A percentile compares a stretch with the other conserved stretches of the same genome.
phyloP scores from a whole-genome alignment of 1,140 invertebrate genomes.

The Acromyrmex heyeri region DNA sequence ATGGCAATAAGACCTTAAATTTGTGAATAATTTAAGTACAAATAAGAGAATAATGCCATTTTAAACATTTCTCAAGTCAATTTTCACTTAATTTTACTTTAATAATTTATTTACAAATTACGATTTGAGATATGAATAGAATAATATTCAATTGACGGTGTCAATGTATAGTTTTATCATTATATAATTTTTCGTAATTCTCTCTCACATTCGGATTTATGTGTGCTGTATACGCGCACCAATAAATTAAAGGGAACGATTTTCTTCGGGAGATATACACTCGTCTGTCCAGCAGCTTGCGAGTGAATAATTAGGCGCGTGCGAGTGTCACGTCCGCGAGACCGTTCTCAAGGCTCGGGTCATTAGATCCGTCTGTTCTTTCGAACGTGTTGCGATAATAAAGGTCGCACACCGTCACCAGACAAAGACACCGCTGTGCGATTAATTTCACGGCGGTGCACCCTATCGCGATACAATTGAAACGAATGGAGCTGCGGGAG shows the following conservation, averaged over 20 bases:
- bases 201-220: not conserved
- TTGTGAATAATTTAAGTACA: too few species aligned
- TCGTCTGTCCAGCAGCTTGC: constrained; percentile 20
- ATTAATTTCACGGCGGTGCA: constrained; percentile 68
- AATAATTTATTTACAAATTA: not conserved
- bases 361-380: constrained; percentile 66
- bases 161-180: not conserved
- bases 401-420: constrained; percentile 56
- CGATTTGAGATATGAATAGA: not conserved
- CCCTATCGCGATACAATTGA: constrained; percentile 65
- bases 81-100: too few species aligned
- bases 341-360: constrained; percentile 63
- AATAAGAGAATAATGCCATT: too few species aligned
- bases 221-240: constrained; percentile 6
- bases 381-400: constrained; percentile 67
- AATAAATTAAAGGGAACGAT: constrained; percentile 30
- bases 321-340: constrained; percentile 55
- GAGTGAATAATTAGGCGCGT: constrained; percentile 60
- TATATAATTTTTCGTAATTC: not conserved
- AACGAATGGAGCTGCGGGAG: constrained; percentile 63
- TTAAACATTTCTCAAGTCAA: too few species aligned
- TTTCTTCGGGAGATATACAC: constrained; percentile 7
- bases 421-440: constrained; percentile 69
- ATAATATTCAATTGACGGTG: not conserved
- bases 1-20: too few species aligned